Conservation (phyloP, 1,140 invertebrate genomes). For the Dreissena rostriformis region DNA sequence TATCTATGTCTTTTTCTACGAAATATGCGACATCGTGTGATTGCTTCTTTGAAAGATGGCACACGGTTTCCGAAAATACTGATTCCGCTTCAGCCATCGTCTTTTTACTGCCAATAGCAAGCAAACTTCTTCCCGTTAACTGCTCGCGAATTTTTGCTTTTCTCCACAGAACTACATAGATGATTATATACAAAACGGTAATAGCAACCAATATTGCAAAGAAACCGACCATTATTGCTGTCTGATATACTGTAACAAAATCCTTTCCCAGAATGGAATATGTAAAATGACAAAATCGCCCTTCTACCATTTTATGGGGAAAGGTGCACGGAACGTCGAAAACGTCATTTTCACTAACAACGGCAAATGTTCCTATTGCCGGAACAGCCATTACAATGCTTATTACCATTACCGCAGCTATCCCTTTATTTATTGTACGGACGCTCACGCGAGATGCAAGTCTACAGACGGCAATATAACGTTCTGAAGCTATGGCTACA, state of each 20-base stretch:
- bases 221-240: slow-evolving; percentile 60
- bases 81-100: no score
- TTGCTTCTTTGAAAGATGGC: no score
- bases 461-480: slow-evolving; percentile 68
- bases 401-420: slow-evolving; percentile 60
- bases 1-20: no score
- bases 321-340: slow-evolving; percentile 60
- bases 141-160: slow-evolving; percentile 57
- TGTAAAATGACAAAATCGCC: slow-evolving; percentile 71
- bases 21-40: no score
- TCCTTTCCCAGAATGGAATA: slow-evolving; percentile 60
- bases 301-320: slow-evolving; percentile 43
- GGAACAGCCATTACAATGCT: slow-evolving; percentile 63
- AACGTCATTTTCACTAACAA: slow-evolving; percentile 58
- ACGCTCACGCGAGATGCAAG: slow-evolving; percentile 59
- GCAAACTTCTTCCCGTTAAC: neutral
- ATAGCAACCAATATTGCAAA: slow-evolving; percentile 64
- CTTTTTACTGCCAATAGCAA: no score
- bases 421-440: slow-evolving; percentile 62
- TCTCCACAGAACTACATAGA: slow-evolving; percentile 70
- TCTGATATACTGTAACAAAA: slow-evolving; percentile 62
- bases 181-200: slow-evolving; percentile 67
- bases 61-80: no score
- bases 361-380: slow-evolving; percentile 68
- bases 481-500: slow-evolving; percentile 71